Percentiles rank a stretch among this genome's conserved stretches.
phyloP scores from a whole-genome alignment of 2,113 vertebrate genomes.

The Dasyprocta punctata region DNA sequence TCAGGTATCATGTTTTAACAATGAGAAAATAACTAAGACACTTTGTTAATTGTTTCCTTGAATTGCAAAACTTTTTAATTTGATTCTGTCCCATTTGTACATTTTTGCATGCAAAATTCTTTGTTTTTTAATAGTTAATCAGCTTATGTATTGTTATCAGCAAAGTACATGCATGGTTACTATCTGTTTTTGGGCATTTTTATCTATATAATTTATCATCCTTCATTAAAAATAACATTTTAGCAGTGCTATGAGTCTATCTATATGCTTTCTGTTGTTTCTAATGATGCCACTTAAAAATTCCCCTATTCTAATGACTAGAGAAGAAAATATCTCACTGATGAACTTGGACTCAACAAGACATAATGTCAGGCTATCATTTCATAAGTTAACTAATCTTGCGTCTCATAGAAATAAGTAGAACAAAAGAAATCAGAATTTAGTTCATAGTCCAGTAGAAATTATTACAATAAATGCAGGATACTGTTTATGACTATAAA shows the following conservation, averaged over 20 bases:
- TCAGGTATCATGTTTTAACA: neutral
- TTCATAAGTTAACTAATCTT: neutral
- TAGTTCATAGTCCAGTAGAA: neutral
- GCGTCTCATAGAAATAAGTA: neutral
- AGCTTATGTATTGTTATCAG: neutral
- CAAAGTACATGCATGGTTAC: neutral
- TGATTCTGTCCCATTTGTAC: neutral
- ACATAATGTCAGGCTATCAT: neutral
- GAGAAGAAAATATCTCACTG: neutral
- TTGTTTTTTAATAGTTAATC: neutral
- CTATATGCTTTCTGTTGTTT: neutral
- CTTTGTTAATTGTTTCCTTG: neutral
- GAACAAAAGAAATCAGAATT: neutral
- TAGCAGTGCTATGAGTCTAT: neutral
- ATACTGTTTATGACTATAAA: neutral
- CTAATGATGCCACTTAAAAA: neutral
- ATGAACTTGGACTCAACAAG: neutral
- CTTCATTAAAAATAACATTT: neutral
- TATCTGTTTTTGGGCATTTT: neutral
- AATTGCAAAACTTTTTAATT: neutral
- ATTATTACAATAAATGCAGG: neutral
- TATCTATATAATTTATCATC: neutral
- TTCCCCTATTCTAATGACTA: neutral
- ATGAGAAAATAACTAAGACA: neutral
- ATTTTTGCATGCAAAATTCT: conserved; percentile 13